phyloP scores from a whole-genome alignment of 2,797 vertebrate genomes.

The Emys orbicularis region DNA sequence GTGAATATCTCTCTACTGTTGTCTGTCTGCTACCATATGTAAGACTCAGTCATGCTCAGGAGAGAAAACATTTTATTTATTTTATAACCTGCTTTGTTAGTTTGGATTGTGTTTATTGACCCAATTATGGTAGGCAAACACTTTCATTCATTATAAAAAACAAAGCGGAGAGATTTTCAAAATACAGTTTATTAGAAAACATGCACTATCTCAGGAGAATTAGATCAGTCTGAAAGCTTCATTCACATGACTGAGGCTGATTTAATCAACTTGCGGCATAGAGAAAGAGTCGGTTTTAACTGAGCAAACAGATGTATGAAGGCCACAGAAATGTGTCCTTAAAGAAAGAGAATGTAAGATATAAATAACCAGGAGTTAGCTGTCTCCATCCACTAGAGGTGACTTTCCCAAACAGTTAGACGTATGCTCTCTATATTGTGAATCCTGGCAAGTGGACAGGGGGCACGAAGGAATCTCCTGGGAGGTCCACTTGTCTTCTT shows the following conservation, averaged over 20 bases:
- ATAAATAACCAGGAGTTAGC: background rate
- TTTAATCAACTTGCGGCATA: background rate
- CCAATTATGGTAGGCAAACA: background rate
- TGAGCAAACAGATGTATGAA: background rate
- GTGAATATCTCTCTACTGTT: background rate
- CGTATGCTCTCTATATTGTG: background rate
- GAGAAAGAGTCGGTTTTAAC: background rate
- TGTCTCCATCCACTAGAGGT: background rate
- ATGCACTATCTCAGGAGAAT: background rate
- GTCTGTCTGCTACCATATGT: background rate
- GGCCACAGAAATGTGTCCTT: background rate
- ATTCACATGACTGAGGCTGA: conserved; percentile 19
- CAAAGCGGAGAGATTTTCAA: background rate
- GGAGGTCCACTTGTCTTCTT: background rate
- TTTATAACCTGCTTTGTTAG: background rate
- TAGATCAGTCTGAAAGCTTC: conserved; percentile 12
- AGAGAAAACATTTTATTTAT: background rate
- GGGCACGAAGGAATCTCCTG: background rate
- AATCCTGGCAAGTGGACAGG: background rate
- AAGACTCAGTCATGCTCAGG: background rate
- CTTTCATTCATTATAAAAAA: background rate
- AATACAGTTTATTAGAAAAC: background rate
- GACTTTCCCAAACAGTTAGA: background rate
- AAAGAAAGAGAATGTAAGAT: background rate
- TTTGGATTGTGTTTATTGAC: background rate